Percentiles rank a stretch among this genome's conserved stretches.
Conservation (phyloP, 2,888 invertebrate genomes). For the Sipha maydis region DNA sequence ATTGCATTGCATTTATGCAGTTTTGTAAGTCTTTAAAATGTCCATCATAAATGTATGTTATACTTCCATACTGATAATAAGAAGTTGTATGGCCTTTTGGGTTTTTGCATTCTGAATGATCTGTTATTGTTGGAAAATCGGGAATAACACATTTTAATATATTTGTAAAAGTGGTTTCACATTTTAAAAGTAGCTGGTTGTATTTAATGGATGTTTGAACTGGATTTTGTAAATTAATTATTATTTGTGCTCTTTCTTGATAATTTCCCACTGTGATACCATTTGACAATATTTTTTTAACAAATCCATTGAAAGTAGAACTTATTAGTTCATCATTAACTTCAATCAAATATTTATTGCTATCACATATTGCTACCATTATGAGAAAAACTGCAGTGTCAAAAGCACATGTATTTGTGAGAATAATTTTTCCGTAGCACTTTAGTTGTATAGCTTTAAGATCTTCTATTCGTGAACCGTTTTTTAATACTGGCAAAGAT, state of each 20-base stretch:
- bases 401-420: conserved; percentile 2
- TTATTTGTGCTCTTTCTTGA: too few species aligned
- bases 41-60: too few species aligned
- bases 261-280: neutral
- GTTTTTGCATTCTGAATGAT: too few species aligned
- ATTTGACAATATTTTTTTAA: neutral
- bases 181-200: conserved; percentile 11
- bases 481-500: conserved; percentile 15
- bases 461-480: conserved; percentile 6
- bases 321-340: neutral
- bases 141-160: neutral
- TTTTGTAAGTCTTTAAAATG: too few species aligned
- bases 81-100: too few species aligned
- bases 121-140: too few species aligned
- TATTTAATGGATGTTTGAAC: neutral
- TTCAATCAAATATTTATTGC: neutral
- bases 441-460: conserved; percentile 6
- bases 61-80: too few species aligned
- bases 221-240: too few species aligned
- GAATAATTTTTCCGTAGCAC: conserved; percentile 6
- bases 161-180: conserved; percentile 13
- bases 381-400: conserved; percentile 21
- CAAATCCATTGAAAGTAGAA: neutral
- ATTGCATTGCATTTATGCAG: too few species aligned
- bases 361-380: conserved; percentile 27